A percentile compares a stretch with the other conserved stretches of the same genome.
These are phyloP conservation scores for Syngnathus acus DNA, from an alignment of 2,797 vertebrate species.

Conservation along the genomic window DNA sequence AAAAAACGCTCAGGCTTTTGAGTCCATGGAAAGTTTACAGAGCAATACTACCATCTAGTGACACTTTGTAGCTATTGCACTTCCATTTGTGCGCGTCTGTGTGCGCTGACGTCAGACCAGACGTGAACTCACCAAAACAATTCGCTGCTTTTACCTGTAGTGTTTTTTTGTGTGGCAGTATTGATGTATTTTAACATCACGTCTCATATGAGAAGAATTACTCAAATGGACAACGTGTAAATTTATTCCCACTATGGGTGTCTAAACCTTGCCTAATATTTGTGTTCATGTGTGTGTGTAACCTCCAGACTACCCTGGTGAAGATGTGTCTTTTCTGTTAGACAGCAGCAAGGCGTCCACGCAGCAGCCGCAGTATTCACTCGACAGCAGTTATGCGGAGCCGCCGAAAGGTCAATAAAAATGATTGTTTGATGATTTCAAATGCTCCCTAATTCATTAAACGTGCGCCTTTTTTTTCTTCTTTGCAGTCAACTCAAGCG, in stretches of 20 bases:
- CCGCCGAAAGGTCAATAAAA: conserved; percentile 58
- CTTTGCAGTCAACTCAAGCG: conserved; percentile 40
- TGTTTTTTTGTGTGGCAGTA: background rate
- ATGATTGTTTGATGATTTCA: background rate
- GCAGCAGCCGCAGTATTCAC: conserved; percentile 57
- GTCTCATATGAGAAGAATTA: too few species aligned
- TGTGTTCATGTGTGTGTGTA: conserved; percentile 35
- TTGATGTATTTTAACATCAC: background rate
- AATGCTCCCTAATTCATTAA: background rate
- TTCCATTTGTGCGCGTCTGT: too few species aligned
- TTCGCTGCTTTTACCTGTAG: too few species aligned
- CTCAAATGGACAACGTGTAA: too few species aligned
- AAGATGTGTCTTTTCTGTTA: conserved; percentile 79
- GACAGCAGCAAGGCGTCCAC: conserved; percentile 64
- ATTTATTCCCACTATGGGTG: background rate
- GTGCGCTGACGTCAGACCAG: too few species aligned
- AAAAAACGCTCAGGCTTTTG: background rate
- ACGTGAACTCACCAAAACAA: too few species aligned
- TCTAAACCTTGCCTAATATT: conserved; percentile 6
- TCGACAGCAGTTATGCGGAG: conserved; percentile 42
- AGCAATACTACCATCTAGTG: background rate
- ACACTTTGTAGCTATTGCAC: background rate
- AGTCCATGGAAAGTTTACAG: background rate
- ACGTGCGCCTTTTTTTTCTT: background rate
- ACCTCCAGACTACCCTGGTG: conserved; percentile 72